Percentiles rank a stretch among this genome's conserved stretches.
Conservation (phyloP, 2,113 vertebrate genomes). For the Psephotus haematonotus region DNA sequence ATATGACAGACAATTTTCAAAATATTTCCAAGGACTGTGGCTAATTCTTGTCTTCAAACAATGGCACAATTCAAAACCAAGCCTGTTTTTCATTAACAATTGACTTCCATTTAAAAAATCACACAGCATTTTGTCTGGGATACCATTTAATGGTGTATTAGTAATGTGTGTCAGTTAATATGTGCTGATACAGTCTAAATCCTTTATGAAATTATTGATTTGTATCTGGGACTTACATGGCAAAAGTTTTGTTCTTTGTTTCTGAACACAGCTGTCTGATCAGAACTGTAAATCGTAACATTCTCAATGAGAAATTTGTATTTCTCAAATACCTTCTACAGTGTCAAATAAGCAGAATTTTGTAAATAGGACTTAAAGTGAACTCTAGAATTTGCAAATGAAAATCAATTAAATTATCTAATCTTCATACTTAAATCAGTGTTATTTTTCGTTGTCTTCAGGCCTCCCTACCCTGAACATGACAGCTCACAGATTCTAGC, state of each 20-base stretch:
- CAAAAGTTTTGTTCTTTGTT: neutral
- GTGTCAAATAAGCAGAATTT: neutral
- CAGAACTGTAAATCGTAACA: neutral
- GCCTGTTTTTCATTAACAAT: neutral
- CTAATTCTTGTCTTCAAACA: neutral
- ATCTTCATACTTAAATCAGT: neutral
- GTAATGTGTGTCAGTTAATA: neutral
- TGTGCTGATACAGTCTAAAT: neutral
- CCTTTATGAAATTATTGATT: neutral
- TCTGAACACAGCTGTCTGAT: neutral
- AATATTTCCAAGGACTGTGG: neutral
- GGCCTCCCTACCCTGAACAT: constrained; percentile 74
- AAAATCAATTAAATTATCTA: neutral
- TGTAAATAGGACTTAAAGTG: neutral
- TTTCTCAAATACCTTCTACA: neutral
- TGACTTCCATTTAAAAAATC: neutral
- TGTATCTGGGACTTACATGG: neutral
- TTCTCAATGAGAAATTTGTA: neutral
- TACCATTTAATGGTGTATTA: neutral
- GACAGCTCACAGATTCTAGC: constrained; percentile 85
- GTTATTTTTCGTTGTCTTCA: constrained; percentile 24
- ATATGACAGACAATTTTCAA: neutral
- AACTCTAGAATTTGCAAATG: neutral
- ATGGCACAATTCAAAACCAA: neutral
- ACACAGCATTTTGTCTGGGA: neutral